phyloP scores from a whole-genome alignment of 2,797 vertebrate genomes.

The Poeciliopsis gracilis region DNA sequence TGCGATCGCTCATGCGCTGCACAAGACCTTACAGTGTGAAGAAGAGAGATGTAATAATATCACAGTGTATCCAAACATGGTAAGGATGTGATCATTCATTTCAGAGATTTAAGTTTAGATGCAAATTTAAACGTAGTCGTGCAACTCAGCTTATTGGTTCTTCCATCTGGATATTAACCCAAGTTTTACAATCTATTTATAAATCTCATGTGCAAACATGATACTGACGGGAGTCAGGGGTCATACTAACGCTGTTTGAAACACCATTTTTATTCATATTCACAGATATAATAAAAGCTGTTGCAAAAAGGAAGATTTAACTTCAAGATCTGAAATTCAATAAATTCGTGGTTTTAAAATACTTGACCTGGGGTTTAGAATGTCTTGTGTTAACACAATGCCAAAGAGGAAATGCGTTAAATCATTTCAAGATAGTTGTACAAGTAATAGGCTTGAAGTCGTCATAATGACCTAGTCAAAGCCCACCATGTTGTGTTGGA shows the following conservation, averaged over 20 bases:
- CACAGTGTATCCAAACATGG: conserved; percentile 83
- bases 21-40: conserved; percentile 80
- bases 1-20: conserved; percentile 82
- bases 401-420: neutral
- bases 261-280: neutral
- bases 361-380: neutral
- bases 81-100: conserved; percentile 58
- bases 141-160: neutral
- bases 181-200: neutral
- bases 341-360: neutral
- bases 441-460: neutral
- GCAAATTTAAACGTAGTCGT: neutral
- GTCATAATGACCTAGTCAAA: neutral
- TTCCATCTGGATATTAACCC: neutral
- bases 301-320: neutral
- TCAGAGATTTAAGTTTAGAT: neutral
- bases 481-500: neutral
- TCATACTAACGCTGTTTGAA: neutral
- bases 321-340: neutral
- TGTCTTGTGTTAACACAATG: neutral
- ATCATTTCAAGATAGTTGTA: neutral
- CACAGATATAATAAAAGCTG: neutral
- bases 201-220: neutral
- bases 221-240: neutral
- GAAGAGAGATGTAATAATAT: conserved; percentile 65